Percentiles rank a stretch among this genome's conserved stretches.
Evolutionary conservation across 2,797 vertebrate species (phyloP).

Genomic region (Peromyscus nudipes): DNA sequence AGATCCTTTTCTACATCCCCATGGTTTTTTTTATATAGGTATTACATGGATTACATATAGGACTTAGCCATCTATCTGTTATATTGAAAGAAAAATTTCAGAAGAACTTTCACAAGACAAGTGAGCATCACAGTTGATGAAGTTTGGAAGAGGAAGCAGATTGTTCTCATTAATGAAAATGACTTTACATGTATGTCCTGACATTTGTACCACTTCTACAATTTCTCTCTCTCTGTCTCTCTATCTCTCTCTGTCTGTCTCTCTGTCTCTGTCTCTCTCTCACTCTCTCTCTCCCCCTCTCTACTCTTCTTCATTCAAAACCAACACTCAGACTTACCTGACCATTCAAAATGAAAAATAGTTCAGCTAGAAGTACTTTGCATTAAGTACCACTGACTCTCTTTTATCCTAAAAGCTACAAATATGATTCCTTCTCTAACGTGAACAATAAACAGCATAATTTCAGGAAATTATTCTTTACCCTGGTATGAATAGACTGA

Average conservation of each 20-base stretch:
- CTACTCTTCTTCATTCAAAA: background rate
- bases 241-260: no score
- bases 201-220: background rate
- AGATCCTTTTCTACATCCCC: background rate
- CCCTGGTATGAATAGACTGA: background rate
- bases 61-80: background rate
- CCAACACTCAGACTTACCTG: background rate
- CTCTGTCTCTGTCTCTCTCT: background rate
- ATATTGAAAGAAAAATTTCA: background rate
- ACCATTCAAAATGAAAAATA: background rate
- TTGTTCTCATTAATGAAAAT: background rate
- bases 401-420: background rate
- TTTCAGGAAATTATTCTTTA: conserved; percentile 19
- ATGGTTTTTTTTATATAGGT: background rate
- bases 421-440: background rate
- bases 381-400: background rate
- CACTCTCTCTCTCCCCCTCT: background rate
- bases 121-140: background rate
- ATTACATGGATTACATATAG: background rate
- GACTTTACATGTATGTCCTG: background rate
- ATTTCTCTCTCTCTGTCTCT: background rate
- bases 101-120: background rate
- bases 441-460: background rate
- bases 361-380: background rate
- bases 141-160: background rate